A percentile compares a stretch with the other conserved stretches of the same genome.
Evolutionary conservation across 2,797 vertebrate genomes (phyloP).

Genomic region (Ispidina picta): DNA sequence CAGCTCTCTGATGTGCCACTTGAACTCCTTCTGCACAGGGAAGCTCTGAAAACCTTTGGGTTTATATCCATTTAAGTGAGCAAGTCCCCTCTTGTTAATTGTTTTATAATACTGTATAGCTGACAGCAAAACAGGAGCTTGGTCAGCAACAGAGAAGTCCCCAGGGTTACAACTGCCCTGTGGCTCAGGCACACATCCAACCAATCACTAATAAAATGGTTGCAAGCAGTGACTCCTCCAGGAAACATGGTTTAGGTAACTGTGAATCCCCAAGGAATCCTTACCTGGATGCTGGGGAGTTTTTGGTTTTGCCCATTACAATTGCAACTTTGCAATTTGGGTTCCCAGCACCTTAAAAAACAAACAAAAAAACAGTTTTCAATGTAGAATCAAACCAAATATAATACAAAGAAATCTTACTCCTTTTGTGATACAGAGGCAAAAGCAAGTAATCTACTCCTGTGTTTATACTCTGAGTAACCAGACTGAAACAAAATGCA

Average conservation of each 20-base stretch:
- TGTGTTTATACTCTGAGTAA: background rate
- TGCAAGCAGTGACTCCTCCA: background rate
- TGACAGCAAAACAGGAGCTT: background rate
- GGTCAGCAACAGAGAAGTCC: background rate
- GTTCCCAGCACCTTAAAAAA: constrained; percentile 87
- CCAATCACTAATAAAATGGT: background rate
- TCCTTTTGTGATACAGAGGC: background rate
- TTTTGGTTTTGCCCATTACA: constrained; percentile 88
- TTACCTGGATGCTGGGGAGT: constrained; percentile 73
- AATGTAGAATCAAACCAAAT: background rate
- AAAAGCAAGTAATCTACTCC: background rate
- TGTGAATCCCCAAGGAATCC: background rate
- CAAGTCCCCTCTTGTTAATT: background rate
- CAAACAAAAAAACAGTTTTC: background rate
- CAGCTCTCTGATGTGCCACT: background rate
- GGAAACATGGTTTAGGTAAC: background rate
- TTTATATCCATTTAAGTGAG: background rate
- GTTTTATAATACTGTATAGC: background rate
- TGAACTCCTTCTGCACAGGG: background rate
- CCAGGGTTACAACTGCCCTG: background rate
- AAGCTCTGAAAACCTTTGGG: background rate
- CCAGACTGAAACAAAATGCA: background rate
- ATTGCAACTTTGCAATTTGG: constrained; percentile 85
- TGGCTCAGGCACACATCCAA: background rate
- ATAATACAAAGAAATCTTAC: background rate